Conservation (phyloP, 64 coral and sea anemone genomes). For the Catalaphyllia jardinei region DNA sequence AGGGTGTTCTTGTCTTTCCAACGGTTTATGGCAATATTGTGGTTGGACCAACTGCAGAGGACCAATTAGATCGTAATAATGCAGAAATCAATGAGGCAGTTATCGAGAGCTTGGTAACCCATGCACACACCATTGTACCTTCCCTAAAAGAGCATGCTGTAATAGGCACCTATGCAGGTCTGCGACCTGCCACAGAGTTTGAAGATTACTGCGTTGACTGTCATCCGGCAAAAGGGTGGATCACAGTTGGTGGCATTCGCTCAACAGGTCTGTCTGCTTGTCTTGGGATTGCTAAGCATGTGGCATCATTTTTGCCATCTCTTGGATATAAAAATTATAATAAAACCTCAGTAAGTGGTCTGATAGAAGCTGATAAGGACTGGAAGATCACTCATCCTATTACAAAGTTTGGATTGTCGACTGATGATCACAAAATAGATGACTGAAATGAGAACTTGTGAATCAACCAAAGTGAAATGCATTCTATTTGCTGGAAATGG, state of each 20-base stretch:
- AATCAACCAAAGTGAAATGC: too few relatives aligned
- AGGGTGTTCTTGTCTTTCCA: constrained; percentile 64
- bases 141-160: constrained; percentile 51
- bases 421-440: not conserved
- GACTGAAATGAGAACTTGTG: not conserved
- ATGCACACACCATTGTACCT: constrained; percentile 47
- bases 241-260: constrained; percentile 75
- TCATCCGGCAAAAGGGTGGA: constrained; percentile 47
- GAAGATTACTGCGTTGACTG: constrained; percentile 72
- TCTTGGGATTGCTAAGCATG: constrained; percentile 76
- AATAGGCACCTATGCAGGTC: constrained; percentile 74
- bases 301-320: constrained; percentile 30
- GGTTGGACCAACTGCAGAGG: constrained; percentile 79
- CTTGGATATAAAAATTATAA: not conserved
- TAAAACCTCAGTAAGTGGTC: not conserved
- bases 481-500: too few relatives aligned
- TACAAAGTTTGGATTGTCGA: constrained; percentile 35
- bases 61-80: constrained; percentile 48
- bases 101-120: constrained; percentile 41
- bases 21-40: constrained; percentile 76
- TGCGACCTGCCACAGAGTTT: constrained; percentile 69
- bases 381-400: constrained; percentile 41
- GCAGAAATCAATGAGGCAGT: constrained; percentile 52
- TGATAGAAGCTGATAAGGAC: not conserved
- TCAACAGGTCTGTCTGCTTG: constrained; percentile 81